Percentiles rank a stretch among this genome's conserved stretches.
phyloP scores from a whole-genome alignment of 2,797 vertebrate genomes.

The Acropternis orthonyx region DNA sequence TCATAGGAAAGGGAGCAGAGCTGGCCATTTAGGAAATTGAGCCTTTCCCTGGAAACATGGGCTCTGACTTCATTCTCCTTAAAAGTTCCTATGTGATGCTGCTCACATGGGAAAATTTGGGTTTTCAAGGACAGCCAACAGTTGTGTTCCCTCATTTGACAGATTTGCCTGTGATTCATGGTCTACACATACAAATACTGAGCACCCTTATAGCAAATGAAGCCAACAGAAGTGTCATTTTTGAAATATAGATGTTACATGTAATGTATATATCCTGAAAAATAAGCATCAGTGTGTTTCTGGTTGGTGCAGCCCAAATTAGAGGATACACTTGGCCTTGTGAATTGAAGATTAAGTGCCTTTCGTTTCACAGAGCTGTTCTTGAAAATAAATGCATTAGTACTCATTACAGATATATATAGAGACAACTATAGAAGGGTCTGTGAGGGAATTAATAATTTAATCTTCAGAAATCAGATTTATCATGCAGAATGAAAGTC shows the following conservation, averaged over 20 bases:
- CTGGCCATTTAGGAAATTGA: accelerated
- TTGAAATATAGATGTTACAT: not conserved
- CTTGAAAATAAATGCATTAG: not conserved
- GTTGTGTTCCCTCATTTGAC: not conserved
- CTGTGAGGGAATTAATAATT: not conserved
- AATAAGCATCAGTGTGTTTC: not conserved
- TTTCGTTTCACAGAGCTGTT: not conserved
- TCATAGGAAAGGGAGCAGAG: not conserved
- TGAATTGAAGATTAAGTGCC: not conserved
- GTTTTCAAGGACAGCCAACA: not conserved
- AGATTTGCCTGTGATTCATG: not conserved
- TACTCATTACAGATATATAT: not conserved
- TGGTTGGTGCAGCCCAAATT: not conserved
- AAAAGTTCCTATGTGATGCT: not conserved
- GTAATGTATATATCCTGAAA: accelerated
- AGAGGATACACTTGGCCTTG: not conserved
- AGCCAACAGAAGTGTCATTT: not conserved
- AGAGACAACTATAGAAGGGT: not conserved
- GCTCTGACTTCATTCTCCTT: not conserved
- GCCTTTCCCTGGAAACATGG: accelerated
- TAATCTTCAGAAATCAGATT: not conserved
- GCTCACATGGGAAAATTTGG: not conserved
- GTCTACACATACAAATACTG: not conserved
- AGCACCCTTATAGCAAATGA: not conserved
- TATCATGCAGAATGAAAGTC: not conserved